Conservation (phyloP, 2,888 invertebrate species). For the Hirtodrosophila cameraria region DNA sequence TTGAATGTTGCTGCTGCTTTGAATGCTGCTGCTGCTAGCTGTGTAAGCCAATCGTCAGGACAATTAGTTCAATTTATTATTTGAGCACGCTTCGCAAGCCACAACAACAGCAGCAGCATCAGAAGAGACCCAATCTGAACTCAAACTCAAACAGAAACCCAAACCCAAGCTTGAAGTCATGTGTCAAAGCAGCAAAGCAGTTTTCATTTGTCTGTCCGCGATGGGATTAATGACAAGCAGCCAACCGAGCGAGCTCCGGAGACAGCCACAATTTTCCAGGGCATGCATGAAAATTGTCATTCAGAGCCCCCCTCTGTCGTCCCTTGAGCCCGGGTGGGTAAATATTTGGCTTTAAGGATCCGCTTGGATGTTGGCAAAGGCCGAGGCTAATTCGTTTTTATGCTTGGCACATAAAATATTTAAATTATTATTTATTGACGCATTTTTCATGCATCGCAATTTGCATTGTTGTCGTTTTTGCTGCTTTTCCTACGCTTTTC, state of each 20-base stretch:
- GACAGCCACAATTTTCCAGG: constrained; percentile 28
- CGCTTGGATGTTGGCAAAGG: neutral
- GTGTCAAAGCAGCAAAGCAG: constrained; percentile 65
- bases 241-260: constrained; percentile 42
- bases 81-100: constrained; percentile 63
- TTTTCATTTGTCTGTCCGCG: constrained; percentile 71
- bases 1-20: constrained; percentile 13
- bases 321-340: constrained; percentile 10
- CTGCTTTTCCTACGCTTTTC: neutral
- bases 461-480: constrained; percentile 30
- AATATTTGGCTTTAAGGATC: constrained; percentile 59
- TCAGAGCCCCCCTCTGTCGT: neutral
- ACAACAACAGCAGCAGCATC: constrained; percentile 57
- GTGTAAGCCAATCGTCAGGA: constrained; percentile 65
- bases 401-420: constrained; percentile 57
- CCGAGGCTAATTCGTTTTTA: constrained; percentile 62
- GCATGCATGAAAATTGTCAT: constrained; percentile 50
- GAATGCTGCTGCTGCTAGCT: constrained; percentile 19
- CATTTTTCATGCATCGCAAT: constrained; percentile 51
- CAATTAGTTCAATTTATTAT: constrained; percentile 81
- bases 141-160: constrained; percentile 13
- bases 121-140: constrained; percentile 16
- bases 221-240: constrained; percentile 74
- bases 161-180: constrained; percentile 36
- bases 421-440: constrained; percentile 74